phyloP scores from a whole-genome alignment of 2,113 vertebrate species.

The Apodemus speciosus region DNA sequence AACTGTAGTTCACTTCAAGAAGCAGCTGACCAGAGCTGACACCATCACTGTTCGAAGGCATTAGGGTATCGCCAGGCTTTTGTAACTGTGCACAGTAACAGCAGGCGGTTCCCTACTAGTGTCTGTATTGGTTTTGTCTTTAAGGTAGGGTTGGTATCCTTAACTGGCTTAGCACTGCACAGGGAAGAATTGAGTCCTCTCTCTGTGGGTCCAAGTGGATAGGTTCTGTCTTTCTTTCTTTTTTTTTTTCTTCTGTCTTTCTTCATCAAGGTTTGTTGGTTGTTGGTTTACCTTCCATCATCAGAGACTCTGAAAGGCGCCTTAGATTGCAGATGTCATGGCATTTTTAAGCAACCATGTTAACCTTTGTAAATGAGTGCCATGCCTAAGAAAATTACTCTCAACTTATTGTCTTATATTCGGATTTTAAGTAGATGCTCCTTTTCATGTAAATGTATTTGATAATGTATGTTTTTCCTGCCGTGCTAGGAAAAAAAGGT shows the following conservation, averaged over 20 bases:
- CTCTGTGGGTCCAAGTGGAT: not conserved
- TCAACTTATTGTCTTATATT: not conserved
- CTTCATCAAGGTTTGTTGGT: not conserved
- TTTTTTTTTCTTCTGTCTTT: no score
- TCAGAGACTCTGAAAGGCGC: not conserved
- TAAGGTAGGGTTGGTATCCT: not conserved
- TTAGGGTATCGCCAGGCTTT: not conserved
- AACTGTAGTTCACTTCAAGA: not conserved
- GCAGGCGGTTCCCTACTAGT: not conserved
- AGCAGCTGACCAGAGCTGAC: not conserved
- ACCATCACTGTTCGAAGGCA: not conserved
- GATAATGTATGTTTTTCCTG: not conserved
- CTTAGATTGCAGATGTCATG: not conserved
- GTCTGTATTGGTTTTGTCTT: not conserved
- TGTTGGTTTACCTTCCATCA: not conserved
- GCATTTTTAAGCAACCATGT: not conserved
- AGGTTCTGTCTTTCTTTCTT: no score
- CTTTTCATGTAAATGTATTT: not conserved
- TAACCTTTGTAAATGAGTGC: not conserved
- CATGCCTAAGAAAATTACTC: not conserved
- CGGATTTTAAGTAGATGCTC: not conserved
- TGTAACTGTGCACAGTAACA: not conserved
- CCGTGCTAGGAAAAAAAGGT: not conserved
- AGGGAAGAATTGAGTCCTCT: not conserved
- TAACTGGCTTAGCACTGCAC: not conserved